A percentile compares a stretch with the other conserved stretches of the same genome.
Conservation (phyloP, 2,888 invertebrate genomes). For the Euproctis similis region DNA sequence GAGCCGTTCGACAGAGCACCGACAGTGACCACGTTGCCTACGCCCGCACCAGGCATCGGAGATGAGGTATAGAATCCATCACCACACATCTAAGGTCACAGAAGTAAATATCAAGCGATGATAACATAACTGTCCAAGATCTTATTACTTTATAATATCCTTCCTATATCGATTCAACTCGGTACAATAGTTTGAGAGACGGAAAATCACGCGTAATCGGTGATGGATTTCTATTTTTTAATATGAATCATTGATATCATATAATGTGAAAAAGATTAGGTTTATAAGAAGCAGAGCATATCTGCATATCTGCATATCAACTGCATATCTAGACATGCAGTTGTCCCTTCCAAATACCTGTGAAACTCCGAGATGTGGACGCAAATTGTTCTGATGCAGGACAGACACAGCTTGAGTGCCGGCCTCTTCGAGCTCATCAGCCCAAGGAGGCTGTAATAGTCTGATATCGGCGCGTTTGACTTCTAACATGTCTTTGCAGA, state of each 20-base stretch:
- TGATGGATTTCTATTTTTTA: no score
- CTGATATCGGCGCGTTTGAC: constrained; percentile 94
- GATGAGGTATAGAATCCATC: constrained; percentile 69
- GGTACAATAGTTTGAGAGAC: no score
- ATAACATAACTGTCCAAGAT: no score
- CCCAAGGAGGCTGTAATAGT: constrained; percentile 95
- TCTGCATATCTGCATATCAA: no score
- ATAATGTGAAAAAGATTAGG: no score
- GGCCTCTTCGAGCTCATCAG: constrained; percentile 91
- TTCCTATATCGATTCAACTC: no score
- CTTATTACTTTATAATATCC: no score
- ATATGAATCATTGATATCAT: no score
- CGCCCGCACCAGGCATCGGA: constrained; percentile 51
- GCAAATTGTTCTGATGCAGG: constrained; percentile 48
- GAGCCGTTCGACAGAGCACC: constrained; percentile 79
- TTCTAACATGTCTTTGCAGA: constrained; percentile 70
- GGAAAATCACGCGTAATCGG: no score
- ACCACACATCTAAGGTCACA: constrained; percentile 43
- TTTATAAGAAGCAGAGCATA: no score
- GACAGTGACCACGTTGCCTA: constrained; percentile 55
- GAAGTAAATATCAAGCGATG: no score
- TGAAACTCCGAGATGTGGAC: constrained; percentile 46
- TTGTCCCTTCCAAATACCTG: no score
- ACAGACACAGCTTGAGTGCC: constrained; percentile 48
- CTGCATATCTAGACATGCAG: constrained; percentile 3